Conservation (phyloP, 2,888 invertebrate species). For the Cantharis nigra region DNA sequence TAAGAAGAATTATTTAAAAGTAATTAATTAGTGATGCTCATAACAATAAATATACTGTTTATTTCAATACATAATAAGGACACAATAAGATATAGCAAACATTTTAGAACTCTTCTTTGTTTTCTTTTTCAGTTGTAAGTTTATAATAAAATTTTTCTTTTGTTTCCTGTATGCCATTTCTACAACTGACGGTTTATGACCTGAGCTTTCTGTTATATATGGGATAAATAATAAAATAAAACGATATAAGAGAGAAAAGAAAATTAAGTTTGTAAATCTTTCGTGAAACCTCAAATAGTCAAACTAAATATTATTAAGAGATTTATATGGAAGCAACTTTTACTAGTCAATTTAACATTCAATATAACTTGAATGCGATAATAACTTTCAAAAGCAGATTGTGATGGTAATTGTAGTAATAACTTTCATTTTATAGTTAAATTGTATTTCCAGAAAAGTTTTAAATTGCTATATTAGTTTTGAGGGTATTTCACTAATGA, state of each 20-base stretch:
- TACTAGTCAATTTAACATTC: not conserved
- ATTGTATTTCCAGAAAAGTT: not conserved
- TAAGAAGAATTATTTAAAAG: not conserved
- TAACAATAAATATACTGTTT: not conserved
- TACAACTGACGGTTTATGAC: not conserved
- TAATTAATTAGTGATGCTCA: not conserved
- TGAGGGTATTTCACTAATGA: not conserved
- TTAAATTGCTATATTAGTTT: not conserved
- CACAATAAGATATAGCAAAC: not conserved
- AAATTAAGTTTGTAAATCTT: not conserved
- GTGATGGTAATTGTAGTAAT: not conserved
- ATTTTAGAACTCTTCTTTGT: not conserved
- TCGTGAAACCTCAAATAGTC: not conserved
- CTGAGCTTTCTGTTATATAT: not conserved
- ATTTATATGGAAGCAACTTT: not conserved
- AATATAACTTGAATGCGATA: not conserved
- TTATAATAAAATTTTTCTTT: not conserved
- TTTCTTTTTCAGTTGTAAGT: not conserved
- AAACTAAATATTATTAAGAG: not conserved
- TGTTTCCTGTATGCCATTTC: not conserved
- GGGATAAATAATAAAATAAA: not conserved
- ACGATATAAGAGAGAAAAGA: not conserved
- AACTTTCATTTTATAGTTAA: not conserved
- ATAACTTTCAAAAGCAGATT: not conserved
- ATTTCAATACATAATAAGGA: not conserved